phyloP scores from a whole-genome alignment of 2,888 invertebrate species.

The Synergus japonicus region DNA sequence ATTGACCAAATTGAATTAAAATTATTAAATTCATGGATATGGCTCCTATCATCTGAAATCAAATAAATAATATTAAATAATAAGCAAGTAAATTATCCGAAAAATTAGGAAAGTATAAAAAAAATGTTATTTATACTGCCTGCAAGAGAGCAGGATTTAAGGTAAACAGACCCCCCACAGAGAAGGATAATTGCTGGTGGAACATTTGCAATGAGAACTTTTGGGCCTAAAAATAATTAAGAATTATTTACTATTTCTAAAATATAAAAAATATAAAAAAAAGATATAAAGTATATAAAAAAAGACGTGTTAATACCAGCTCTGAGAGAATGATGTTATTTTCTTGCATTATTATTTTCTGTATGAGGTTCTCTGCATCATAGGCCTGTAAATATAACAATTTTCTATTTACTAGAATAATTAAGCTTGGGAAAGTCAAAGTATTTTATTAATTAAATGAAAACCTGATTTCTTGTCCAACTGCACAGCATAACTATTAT shows the following conservation, averaged over 20 bases:
- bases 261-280: neutral
- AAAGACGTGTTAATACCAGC: neutral
- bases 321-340: conserved; percentile 17
- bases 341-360: conserved; percentile 41
- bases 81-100: neutral
- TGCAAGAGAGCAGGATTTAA: conserved; percentile 40
- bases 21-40: conserved; percentile 46
- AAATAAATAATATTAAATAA: neutral
- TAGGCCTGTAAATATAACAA: conserved; percentile 27
- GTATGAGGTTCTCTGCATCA: conserved; percentile 25
- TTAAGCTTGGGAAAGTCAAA: neutral
- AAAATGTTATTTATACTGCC: conserved; percentile 16
- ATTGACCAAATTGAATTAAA: conserved; percentile 44
- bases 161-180: conserved; percentile 43
- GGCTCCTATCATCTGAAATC: conserved; percentile 41
- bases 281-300: neutral
- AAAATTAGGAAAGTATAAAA: neutral
- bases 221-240: conserved; percentile 14
- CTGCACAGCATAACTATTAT: conserved; percentile 41
- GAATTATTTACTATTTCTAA: neutral
- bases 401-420: neutral
- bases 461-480: conserved; percentile 45
- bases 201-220: conserved; percentile 46
- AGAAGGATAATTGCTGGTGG: conserved; percentile 43
- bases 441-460: neutral